These are phyloP conservation scores for Lysandra bellargus DNA, from an alignment of 2,888 invertebrate species.

Conservation along the genomic window DNA sequence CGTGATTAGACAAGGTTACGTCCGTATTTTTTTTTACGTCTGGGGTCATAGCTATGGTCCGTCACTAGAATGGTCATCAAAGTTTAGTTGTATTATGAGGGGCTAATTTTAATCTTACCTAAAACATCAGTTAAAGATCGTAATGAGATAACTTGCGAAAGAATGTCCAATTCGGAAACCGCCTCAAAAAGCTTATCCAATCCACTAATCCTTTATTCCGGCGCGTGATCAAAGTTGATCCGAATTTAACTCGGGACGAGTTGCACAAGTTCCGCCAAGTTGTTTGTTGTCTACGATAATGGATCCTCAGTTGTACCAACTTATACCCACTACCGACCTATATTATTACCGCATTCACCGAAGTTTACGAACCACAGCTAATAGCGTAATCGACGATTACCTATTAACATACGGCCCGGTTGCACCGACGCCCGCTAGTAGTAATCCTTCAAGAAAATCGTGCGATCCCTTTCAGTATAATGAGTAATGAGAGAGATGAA, in stretches of 20 bases:
- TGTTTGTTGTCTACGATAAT: slow-evolving; percentile 47
- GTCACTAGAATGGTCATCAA: neutral
- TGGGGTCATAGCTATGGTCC: neutral
- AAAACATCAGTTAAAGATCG: neutral
- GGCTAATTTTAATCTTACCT: neutral
- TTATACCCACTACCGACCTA: slow-evolving; percentile 37
- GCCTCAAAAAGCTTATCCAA: slow-evolving; percentile 9
- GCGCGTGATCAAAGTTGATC: slow-evolving; percentile 40
- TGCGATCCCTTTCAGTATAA: neutral
- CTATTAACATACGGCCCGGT: neutral
- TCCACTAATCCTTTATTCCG: slow-evolving; percentile 27
- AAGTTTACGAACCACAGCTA: slow-evolving; percentile 32
- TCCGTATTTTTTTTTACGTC: no score
- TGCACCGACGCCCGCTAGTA: neutral
- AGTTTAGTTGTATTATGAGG: neutral
- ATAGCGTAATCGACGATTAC: slow-evolving; percentile 18
- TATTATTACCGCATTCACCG: slow-evolving; percentile 39
- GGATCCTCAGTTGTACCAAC: slow-evolving; percentile 37
- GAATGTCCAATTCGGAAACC: slow-evolving; percentile 11
- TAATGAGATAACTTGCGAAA: slow-evolving; percentile 3
- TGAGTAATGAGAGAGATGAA: neutral
- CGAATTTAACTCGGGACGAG: slow-evolving; percentile 43
- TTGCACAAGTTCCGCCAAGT: slow-evolving; percentile 46
- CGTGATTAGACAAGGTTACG: no score
- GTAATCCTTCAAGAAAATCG: neutral